Percentiles rank a stretch among this genome's conserved stretches.
Evolutionary conservation across 92 coral and sea anemone genomes (phyloP).

Genomic region (Epizoanthus stellaris): DNA sequence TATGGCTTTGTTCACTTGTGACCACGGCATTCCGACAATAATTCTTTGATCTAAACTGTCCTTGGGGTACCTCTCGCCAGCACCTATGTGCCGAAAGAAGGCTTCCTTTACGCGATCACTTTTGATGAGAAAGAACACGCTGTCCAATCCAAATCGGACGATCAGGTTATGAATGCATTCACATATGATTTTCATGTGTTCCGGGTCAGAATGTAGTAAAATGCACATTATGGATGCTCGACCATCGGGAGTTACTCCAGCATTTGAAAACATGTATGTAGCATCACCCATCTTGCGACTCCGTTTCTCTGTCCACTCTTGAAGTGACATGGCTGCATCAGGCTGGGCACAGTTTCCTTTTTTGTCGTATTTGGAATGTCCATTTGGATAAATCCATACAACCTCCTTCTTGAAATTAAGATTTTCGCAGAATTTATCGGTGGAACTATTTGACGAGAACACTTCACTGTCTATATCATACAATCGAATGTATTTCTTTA

Average conservation of each 20-base stretch:
- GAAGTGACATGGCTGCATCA: slow-evolving; percentile 35
- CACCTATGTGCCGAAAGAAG: slow-evolving; percentile 39
- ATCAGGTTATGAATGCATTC: slow-evolving; percentile 31
- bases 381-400: slow-evolving; percentile 38
- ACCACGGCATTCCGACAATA: slow-evolving; percentile 50
- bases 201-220: slow-evolving; percentile 13
- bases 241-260: slow-evolving; percentile 36
- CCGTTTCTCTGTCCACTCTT: slow-evolving; percentile 43
- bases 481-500: slow-evolving; percentile 20
- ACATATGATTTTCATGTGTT: slow-evolving; percentile 36
- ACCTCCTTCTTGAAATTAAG: slow-evolving; percentile 37
- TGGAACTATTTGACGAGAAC: slow-evolving; percentile 13
- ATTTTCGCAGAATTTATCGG: slow-evolving; percentile 35
- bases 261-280: slow-evolving; percentile 19
- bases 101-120: slow-evolving; percentile 23
- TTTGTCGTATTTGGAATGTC: slow-evolving; percentile 36
- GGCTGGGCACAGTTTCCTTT: slow-evolving; percentile 36
- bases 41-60: slow-evolving; percentile 25
- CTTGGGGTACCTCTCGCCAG: slow-evolving; percentile 36
- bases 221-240: slow-evolving; percentile 42
- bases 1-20: slow-evolving; percentile 36
- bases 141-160: slow-evolving; percentile 25
- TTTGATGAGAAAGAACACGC: slow-evolving; percentile 25
- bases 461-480: slow-evolving; percentile 43
- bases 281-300: slow-evolving; percentile 44